Base-by-base conservation (phyloP, 2,888 invertebrate genomes). In the Ormyrus thymus region DNA sequence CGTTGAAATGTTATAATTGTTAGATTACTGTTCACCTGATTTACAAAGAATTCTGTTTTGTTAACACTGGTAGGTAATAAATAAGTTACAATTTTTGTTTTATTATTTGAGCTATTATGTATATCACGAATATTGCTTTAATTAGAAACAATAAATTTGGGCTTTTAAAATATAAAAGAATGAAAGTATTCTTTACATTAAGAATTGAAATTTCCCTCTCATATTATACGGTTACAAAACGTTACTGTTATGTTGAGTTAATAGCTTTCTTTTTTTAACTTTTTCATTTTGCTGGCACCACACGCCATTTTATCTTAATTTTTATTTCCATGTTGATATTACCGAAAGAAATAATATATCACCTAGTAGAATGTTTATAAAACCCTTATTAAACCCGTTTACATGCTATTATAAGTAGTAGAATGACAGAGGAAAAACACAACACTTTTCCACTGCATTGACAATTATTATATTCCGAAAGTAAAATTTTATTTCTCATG, bases 321-420 rank as follows among this genome's bases (percentile, higher is more conserved):
- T 70, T 79, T 64, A 75, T 66, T 75, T 66, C 72, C n/a, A 59
- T 15, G 11, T 70, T 9, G 46, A 55, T 70, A 76, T 76, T 51
- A 76, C 59, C 68, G 65, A 80, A 68, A 71, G 46, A 76, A 73
- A 76, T 51, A 46, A 68, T 76, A 56, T 69, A 69, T 76, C 72
- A 76, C 73, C 64, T 80, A 76, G 50, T 43, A 62, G 59, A 80
- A 73, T 76, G 69, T 76, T 80, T 80, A 79, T 79, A 68, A 76
- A 75, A 79, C 66, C 76, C 72, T 76, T 80, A 76, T 53, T 61
- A 65, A 79, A 79, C 74, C 75, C 70, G 61, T 70, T 75, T 79
- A 79, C 65, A 71, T 75, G 70, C 79, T 79, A 79, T 43, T 48
- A 56, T 78, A 69, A 78, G 69, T 48, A 29, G 43, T 75, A 79